A percentile compares a stretch with the other conserved stretches of the same genome.
phyloP scores from a whole-genome alignment of 2,797 vertebrate species.

The Aselliscus stoliczkanus region DNA sequence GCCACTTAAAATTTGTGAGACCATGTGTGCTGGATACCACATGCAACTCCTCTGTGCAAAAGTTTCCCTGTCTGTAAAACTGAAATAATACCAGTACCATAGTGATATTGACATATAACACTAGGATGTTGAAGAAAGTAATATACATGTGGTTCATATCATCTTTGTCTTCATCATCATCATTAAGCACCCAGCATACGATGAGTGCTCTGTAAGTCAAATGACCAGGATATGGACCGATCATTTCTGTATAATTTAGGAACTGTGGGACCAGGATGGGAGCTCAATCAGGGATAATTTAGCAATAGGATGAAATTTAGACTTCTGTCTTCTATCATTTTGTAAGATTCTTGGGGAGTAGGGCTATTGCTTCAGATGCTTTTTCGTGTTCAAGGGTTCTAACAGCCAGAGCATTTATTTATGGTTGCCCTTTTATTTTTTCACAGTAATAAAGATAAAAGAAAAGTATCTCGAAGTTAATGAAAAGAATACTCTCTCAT shows the following conservation, averaged over 20 bases:
- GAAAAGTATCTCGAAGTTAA: background rate
- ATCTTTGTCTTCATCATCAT: background rate
- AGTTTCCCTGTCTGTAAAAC: background rate
- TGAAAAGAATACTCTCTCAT: background rate
- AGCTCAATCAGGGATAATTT: background rate
- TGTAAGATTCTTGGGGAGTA: background rate
- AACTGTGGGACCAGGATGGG: background rate
- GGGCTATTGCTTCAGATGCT: background rate
- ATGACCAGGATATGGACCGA: background rate
- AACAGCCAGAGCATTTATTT: background rate
- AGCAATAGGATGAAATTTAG: background rate
- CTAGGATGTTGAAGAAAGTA: background rate
- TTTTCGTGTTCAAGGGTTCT: background rate
- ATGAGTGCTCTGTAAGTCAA: background rate
- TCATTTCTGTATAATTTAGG: background rate
- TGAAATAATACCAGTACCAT: background rate
- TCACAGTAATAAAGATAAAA: background rate
- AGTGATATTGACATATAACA: background rate
- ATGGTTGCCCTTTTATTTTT: background rate
- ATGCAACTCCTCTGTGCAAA: background rate
- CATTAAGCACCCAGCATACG: background rate
- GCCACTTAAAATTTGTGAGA: background rate
- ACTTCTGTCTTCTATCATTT: background rate
- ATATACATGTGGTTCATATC: background rate
- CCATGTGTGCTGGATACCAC: accelerated